Evolutionary conservation across 2,797 vertebrate genomes (phyloP).

Genomic region (Brachyalestes nurse): DNA sequence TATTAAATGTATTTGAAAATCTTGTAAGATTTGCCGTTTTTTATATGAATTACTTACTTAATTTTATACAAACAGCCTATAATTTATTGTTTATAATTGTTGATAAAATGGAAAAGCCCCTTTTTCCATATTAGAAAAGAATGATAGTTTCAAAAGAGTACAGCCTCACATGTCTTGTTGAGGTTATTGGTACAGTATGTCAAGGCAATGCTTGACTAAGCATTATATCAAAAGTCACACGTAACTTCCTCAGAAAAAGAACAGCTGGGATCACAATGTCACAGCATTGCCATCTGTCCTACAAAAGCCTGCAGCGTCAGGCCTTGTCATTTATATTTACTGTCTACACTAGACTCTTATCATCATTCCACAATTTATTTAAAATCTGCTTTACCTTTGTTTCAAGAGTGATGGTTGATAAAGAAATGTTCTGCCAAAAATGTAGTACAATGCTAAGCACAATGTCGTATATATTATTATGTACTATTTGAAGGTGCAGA

Average conservation of each 20-base stretch:
- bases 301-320: neutral
- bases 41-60: too few relatives aligned
- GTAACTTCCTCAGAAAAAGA: slow-evolving; percentile 54
- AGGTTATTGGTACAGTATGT: slow-evolving; percentile 46
- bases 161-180: slow-evolving; percentile 36
- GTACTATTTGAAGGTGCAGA: neutral
- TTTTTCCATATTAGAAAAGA: too few relatives aligned
- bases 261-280: slow-evolving; percentile 40
- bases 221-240: slow-evolving; percentile 52
- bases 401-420: neutral
- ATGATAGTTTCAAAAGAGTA: neutral
- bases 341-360: neutral
- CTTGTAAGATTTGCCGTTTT: too few relatives aligned
- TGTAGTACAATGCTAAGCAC: neutral
- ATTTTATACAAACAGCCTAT: too few relatives aligned
- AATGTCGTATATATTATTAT: neutral
- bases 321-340: neutral
- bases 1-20: too few relatives aligned
- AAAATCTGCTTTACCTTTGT: neutral
- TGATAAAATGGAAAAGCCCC: too few relatives aligned
- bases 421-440: neutral
- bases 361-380: neutral
- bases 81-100: too few relatives aligned
- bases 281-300: slow-evolving; percentile 11
- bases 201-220: slow-evolving; percentile 45